Evolutionary conservation across 2,797 vertebrate genomes (phyloP), one percentile per base, ranked within the genome.

Genomic region (Malurus splendens): DNA sequence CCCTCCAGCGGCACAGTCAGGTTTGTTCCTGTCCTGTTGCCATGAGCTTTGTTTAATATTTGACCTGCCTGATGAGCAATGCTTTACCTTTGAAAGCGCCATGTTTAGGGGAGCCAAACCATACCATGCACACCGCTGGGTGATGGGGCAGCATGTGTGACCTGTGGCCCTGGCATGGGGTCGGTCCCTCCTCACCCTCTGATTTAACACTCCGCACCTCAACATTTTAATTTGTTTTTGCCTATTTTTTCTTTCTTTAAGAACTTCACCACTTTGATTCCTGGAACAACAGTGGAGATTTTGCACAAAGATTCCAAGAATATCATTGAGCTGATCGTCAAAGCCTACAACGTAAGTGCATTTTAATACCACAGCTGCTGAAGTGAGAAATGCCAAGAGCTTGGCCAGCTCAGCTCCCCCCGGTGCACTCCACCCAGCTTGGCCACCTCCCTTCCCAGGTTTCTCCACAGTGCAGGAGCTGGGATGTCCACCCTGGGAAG

Each of bases 261-360:
- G 99, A 98, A 99, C 89, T 98, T 99, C 42, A 99, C 99, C 3
- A 98, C 98, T 2, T 96, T 99, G 84, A 99, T 99, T 82, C 99
- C 99, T 52, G 99, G 99, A 89, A 99, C 99, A 7, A 99, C 98
- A 0, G 99, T 99, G 42, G 99, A 99, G 94, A 99, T 99, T 97
- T 96, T 99, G 90, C 98, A 99, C 68, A 97, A 97, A 96, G 98
- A 99, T 96, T 99, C 99, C 30, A 99, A 98, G 96, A 99, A 99
- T 79, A 98, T 99, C 28, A 99, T 99, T n/a, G 99, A 99, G 65
- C 98, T 99, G 87, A 99, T 99, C 12, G 95, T 99, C 70, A 96
- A 98, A 27, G 98, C 99, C 2, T 99, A 99, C 95, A 99, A 97
- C 3, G 99, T 99, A 96, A 99, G 99, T 80, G 87, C 16, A 11